A percentile compares a stretch with the other conserved stretches of the same genome.
Conservation (phyloP, 2,888 invertebrate genomes). For the Cantharis nigra region DNA sequence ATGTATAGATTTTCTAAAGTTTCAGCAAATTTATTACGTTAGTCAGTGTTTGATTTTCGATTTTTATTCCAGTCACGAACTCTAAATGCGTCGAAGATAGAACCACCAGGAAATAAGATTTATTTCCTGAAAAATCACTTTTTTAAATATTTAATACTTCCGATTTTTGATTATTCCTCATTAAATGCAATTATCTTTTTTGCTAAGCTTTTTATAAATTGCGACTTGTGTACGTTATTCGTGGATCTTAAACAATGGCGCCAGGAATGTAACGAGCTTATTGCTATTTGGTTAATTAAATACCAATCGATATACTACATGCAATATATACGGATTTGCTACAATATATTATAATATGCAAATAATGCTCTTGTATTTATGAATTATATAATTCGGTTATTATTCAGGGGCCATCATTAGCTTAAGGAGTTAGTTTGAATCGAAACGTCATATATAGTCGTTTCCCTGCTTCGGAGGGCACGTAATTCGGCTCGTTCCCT, state of each 20-base stretch:
- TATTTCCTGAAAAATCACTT: conserved; percentile 4
- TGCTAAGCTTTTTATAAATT: neutral
- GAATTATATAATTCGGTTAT: no score
- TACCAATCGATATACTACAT: neutral
- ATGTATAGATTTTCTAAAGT: conserved; percentile 16
- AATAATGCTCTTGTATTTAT: no score
- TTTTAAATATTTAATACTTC: neutral
- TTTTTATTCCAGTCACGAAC: conserved; percentile 25
- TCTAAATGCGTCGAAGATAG: conserved; percentile 9
- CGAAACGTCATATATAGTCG: no score
- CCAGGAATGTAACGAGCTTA: neutral
- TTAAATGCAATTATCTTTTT: neutral
- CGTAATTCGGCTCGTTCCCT: no score
- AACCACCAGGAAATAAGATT: conserved; percentile 17
- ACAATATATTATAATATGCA: neutral
- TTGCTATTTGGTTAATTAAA: neutral
- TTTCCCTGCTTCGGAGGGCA: no score
- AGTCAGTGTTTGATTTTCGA: conserved; percentile 24
- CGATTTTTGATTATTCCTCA: neutral
- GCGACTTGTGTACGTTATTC: neutral
- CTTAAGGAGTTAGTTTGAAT: no score
- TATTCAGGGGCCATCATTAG: no score
- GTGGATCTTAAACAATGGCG: neutral
- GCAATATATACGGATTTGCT: neutral
- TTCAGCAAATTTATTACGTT: conserved; percentile 22